These are phyloP conservation scores for Rhombomys opimus DNA, from an alignment of 2,113 vertebrate genomes.

Conservation along the genomic window DNA sequence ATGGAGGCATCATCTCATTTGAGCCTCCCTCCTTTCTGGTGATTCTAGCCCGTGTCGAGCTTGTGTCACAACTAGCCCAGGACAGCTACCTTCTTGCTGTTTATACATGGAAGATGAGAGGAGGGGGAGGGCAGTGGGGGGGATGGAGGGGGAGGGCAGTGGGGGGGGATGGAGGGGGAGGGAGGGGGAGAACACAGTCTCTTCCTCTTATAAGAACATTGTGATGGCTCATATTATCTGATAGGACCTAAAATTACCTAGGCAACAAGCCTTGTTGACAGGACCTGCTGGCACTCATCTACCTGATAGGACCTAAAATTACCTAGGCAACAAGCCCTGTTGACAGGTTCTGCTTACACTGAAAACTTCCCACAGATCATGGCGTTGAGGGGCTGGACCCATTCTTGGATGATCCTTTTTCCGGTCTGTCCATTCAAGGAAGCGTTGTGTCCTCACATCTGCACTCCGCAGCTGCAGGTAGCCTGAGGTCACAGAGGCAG, in stretches of 20 bases:
- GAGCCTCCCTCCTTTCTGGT: not conserved
- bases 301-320: not conserved
- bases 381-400: not conserved
- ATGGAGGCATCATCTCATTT: not conserved
- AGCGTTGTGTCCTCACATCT: not conserved
- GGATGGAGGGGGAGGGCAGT: not conserved
- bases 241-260: not conserved
- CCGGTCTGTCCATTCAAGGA: rapidly evolving
- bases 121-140: not conserved
- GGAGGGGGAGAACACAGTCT: not conserved
- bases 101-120: not conserved
- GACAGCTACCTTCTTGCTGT: no score
- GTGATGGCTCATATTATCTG: not conserved
- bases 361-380: not conserved
- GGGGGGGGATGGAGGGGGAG: not conserved
- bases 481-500: not conserved
- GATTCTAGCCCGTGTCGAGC: not conserved
- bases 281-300: not conserved
- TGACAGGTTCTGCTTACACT: not conserved
- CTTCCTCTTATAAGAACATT: not conserved
- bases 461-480: rapidly evolving
- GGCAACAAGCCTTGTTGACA: not conserved
- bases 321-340: not conserved
- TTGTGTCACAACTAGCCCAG: not conserved
- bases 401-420: not conserved